Evolutionary conservation across 2,113 vertebrate genomes (phyloP).

Genomic region (Dissostichus mawsoni): DNA sequence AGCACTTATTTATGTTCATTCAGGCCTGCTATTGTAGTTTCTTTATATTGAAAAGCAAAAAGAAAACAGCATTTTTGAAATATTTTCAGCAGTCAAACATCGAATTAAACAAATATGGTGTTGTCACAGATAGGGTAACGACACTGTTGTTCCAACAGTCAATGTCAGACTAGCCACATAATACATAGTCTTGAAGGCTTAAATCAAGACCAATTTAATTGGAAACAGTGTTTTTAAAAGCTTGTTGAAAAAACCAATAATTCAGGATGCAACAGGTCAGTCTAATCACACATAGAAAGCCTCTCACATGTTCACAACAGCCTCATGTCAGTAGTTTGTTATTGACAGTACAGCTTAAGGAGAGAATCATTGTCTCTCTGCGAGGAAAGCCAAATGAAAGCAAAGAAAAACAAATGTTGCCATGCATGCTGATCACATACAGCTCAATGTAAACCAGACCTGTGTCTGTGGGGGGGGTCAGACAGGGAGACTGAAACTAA

Average conservation of each 20-base stretch:
- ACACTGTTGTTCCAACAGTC: too few species aligned
- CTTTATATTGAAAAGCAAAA: too few species aligned
- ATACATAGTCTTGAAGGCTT: neutral
- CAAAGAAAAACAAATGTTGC: slow-evolving; percentile 2
- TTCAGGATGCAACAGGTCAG: neutral
- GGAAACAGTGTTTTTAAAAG: neutral
- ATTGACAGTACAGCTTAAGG: neutral
- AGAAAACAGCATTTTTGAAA: too few species aligned
- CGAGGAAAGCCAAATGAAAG: neutral
- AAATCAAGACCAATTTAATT: neutral
- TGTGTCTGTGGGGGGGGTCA: neutral
- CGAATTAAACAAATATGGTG: too few species aligned
- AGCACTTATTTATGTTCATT: too few species aligned
- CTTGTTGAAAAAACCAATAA: neutral
- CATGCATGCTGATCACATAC: neutral
- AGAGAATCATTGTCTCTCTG: neutral
- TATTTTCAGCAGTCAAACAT: too few species aligned
- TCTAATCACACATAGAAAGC: neutral
- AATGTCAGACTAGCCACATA: too few species aligned
- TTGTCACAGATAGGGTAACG: too few species aligned
- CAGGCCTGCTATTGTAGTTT: too few species aligned
- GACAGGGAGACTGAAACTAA: neutral
- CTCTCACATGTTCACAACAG: neutral
- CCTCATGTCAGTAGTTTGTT: neutral
- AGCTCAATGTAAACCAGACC: neutral